phyloP scores from a whole-genome alignment of 1,140 invertebrate genomes.

The Tribolium madens region DNA sequence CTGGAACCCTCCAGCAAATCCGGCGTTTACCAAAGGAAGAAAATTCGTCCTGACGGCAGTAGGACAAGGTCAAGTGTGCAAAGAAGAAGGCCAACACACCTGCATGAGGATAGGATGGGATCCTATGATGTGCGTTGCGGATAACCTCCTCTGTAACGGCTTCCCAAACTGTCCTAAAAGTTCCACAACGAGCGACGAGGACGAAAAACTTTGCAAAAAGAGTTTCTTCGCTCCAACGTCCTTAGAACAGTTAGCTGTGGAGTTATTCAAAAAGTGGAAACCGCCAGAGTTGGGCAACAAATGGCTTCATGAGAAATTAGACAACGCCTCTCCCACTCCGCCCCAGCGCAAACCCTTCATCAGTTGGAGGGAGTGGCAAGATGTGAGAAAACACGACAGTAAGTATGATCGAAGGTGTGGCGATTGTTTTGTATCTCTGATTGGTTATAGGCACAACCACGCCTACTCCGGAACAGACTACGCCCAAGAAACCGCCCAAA shows the following conservation, averaged over 20 bases:
- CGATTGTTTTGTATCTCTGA: slow-evolving; percentile 39
- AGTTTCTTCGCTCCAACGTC: slow-evolving; percentile 49
- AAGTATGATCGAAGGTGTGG: background rate
- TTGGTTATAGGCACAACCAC: slow-evolving; percentile 20
- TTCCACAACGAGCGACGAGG: slow-evolving; percentile 68
- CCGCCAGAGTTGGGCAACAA: slow-evolving; percentile 45
- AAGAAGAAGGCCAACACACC: slow-evolving; percentile 55
- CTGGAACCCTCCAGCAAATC: slow-evolving; percentile 55
- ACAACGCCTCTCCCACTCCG: slow-evolving; percentile 14
- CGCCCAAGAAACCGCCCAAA: slow-evolving; percentile 18
- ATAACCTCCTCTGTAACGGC: slow-evolving; percentile 72
- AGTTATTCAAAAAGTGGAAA: slow-evolving; percentile 54
- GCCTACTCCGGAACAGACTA: slow-evolving; percentile 16
- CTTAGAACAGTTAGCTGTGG: slow-evolving; percentile 52
- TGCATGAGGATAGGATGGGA: slow-evolving; percentile 63
- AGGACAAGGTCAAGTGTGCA: slow-evolving; percentile 58
- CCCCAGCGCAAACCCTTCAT: slow-evolving; percentile 10
- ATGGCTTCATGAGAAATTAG: slow-evolving; percentile 43
- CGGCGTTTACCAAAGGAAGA: slow-evolving; percentile 47
- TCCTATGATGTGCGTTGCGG: slow-evolving; percentile 71
- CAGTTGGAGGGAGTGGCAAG: slow-evolving; percentile 44
- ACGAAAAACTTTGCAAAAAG: slow-evolving; percentile 65
- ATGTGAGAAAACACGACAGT: slow-evolving; percentile 41
- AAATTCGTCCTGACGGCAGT: slow-evolving; percentile 60
- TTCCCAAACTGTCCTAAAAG: slow-evolving; percentile 72